Evolutionary conservation across 2,113 vertebrate genomes (phyloP).

Genomic region (Tricholaema leucomelas): DNA sequence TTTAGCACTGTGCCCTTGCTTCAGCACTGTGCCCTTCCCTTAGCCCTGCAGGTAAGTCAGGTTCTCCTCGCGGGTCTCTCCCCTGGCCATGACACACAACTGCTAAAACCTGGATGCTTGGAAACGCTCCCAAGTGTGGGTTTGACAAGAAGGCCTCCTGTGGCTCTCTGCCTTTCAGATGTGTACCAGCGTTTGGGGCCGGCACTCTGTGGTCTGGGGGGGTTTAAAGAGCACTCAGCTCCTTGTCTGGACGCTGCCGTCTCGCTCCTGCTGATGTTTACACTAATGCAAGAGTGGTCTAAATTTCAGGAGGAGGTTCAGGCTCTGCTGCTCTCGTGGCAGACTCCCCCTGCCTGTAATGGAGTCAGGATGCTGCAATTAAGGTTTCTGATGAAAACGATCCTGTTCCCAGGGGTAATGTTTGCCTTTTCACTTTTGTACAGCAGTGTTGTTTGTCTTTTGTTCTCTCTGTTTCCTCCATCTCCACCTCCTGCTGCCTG

Average conservation of each 20-base stretch:
- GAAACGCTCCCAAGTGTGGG: slow-evolving; percentile 47
- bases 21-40: slow-evolving; percentile 39
- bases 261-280: slow-evolving; percentile 65
- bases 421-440: slow-evolving; percentile 70
- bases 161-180: slow-evolving; percentile 49
- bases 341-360: background rate
- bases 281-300: slow-evolving; percentile 59
- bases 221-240: slow-evolving; percentile 69
- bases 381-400: slow-evolving; percentile 41
- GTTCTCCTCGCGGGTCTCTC: background rate
- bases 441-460: slow-evolving; percentile 25
- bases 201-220: slow-evolving; percentile 46
- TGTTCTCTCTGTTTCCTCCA: slow-evolving; percentile 46
- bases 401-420: slow-evolving; percentile 45
- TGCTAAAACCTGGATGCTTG: slow-evolving; percentile 3
- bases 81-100: background rate
- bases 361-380: slow-evolving; percentile 63
- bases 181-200: slow-evolving; percentile 57
- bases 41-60: background rate
- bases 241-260: slow-evolving; percentile 57
- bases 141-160: slow-evolving; percentile 35
- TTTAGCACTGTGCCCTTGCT: background rate
- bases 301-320: slow-evolving; percentile 40
- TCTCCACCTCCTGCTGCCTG: slow-evolving; percentile 22
- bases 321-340: slow-evolving; percentile 11